Conservation (phyloP, 2,113 vertebrate species). For the Notarius lentiginosus region DNA sequence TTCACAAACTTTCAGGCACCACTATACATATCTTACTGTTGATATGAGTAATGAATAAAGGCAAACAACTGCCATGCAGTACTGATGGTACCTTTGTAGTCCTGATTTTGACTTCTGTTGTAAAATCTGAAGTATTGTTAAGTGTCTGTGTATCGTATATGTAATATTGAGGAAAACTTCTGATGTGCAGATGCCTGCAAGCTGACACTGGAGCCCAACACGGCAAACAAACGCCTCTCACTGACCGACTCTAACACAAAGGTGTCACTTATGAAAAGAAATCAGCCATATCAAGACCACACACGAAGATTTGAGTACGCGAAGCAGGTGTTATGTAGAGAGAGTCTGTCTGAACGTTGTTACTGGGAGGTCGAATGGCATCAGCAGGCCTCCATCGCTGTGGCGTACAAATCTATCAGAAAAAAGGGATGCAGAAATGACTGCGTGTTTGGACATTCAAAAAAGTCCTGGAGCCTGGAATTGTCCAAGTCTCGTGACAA, state of each 20-base stretch:
- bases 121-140: not conserved
- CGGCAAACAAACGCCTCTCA: slow-evolving; percentile 13
- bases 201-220: slow-evolving; percentile 22
- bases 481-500: not conserved
- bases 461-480: slow-evolving; percentile 36
- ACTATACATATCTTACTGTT: not conserved
- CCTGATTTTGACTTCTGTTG: not conserved
- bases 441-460: slow-evolving; percentile 20
- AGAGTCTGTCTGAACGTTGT: slow-evolving; percentile 24
- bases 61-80: not conserved
- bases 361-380: slow-evolving; percentile 25
- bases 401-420: slow-evolving; percentile 16
- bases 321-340: not conserved
- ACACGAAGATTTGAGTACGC: slow-evolving; percentile 1
- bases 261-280: not conserved
- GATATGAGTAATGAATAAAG: not conserved
- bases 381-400: not conserved
- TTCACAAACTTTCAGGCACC: too few relatives aligned
- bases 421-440: not conserved
- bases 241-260: not conserved
- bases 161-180: not conserved
- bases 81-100: not conserved
- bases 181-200: slow-evolving; percentile 7
- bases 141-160: not conserved
- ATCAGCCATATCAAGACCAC: not conserved